A percentile compares a stretch with the other conserved stretches of the same genome.
Conservation (phyloP, 2,113 vertebrate genomes). For the Pionites leucogaster region DNA sequence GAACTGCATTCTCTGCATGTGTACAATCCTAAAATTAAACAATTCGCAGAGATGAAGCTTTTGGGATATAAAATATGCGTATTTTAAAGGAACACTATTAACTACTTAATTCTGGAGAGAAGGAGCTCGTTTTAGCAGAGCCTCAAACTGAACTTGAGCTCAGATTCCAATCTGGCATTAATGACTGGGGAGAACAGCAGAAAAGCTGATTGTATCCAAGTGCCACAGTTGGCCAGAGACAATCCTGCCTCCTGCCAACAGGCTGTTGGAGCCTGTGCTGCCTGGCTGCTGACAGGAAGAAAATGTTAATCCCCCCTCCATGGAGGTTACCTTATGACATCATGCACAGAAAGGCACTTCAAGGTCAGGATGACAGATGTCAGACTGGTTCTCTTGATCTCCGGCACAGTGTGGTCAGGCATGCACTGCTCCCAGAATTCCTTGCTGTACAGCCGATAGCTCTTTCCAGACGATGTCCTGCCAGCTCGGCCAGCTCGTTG, state of each 20-base stretch:
- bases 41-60: neutral
- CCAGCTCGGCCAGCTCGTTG: constrained; percentile 93
- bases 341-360: constrained; percentile 93
- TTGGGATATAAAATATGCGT: neutral
- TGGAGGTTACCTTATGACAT: constrained; percentile 91
- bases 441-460: constrained; percentile 86
- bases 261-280: neutral
- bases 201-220: neutral
- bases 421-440: constrained; percentile 96
- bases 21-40: neutral
- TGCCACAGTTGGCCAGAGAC: neutral
- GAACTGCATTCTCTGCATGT: neutral
- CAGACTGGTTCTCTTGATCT: constrained; percentile 92
- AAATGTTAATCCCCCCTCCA: neutral
- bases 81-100: neutral
- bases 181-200: neutral
- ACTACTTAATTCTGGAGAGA: neutral
- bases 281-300: neutral
- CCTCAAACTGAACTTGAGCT: neutral
- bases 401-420: constrained; percentile 92
- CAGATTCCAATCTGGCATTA: neutral
- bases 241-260: neutral
- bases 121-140: neutral
- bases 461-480: constrained; percentile 88
- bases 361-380: constrained; percentile 92